Evolutionary conservation across 2,797 vertebrate species (phyloP).

Genomic region (Pachyuromys duprasi): DNA sequence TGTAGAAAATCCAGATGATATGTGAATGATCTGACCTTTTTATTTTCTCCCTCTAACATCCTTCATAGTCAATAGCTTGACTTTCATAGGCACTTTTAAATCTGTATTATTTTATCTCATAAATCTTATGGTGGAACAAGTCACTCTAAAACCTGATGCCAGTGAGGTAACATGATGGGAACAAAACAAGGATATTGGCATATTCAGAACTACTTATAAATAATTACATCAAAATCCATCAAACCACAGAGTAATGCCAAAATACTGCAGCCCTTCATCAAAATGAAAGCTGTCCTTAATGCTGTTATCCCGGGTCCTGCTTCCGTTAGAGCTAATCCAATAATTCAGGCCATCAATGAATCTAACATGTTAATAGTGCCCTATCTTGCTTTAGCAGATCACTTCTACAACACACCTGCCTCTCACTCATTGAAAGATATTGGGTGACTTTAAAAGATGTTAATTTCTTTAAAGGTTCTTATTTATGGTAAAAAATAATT

Average conservation of each 20-base stretch:
- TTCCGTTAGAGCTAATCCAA: slow-evolving; percentile 63
- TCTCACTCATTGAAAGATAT: neutral
- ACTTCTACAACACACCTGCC: slow-evolving; percentile 33
- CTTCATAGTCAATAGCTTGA: neutral
- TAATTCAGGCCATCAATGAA: slow-evolving; percentile 67
- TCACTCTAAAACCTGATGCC: neutral
- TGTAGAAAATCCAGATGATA: slow-evolving; percentile 42
- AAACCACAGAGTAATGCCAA: slow-evolving; percentile 37
- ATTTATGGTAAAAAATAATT: slow-evolving; percentile 50
- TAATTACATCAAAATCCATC: slow-evolving; percentile 42
- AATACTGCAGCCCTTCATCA: slow-evolving; percentile 25
- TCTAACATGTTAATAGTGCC: slow-evolving; percentile 53
- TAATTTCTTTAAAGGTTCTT: slow-evolving; percentile 59
- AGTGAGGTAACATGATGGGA: neutral
- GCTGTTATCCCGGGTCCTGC: neutral
- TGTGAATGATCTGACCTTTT: neutral
- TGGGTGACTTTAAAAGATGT: slow-evolving; percentile 37
- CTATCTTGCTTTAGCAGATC: slow-evolving; percentile 38
- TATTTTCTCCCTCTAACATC: neutral
- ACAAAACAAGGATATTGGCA: neutral
- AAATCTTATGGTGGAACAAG: slow-evolving; percentile 4
- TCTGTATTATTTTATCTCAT: slow-evolving; percentile 13
- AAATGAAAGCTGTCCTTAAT: slow-evolving; percentile 29
- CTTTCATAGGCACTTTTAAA: slow-evolving; percentile 4
- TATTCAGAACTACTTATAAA: slow-evolving; percentile 55